Base-by-base conservation (phyloP, 1,140 invertebrate species). In the Odontomachus brunneus region DNA sequence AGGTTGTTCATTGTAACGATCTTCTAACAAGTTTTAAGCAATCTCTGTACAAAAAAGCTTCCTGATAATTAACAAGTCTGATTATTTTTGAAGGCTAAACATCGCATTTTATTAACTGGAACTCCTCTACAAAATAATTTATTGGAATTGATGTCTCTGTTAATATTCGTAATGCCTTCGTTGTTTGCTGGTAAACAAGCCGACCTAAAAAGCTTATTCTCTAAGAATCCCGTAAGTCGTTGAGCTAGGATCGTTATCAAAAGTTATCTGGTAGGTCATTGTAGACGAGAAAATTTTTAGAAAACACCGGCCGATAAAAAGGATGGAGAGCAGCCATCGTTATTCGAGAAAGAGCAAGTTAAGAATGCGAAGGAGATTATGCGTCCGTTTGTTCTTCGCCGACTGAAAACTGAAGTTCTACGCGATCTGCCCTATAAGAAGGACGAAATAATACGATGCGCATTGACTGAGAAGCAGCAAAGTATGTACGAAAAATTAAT, bases 101-200 rank as follows among this genome's bases (percentile, higher is more conserved):
- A 97, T 92, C 95, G 98, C 49, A 96, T 99, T 29, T 93, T 99
- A 15, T 92, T 99, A 38, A 99, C 98, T 0, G 98, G 98, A 11
- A 99, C 98, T 0, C 98, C 98, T 0, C 92, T 99, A 11, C 99
- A 99, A 94, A 99, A 99, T 93, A 99, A 99, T 94, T 94, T 99
- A 63, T 91, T 99, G 48, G 98, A 99, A 94, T 94, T 99, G 55
- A 99, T 99, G 96, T 99, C 98, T 0, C 94, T 99, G 9, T 94
- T 99, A 9, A 97, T 98, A 88, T 99, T 99, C 94, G 97, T 99
- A 9, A 99, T 99, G 98, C 98, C 98, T 0, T 96, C 98, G 81
- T 96, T 99, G 91, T 99, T 99, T 94, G 96, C 96, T 55, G 96
- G 96, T 5, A 98, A 98, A 93, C 97, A 97, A 63, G 96, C 97